These are phyloP conservation scores for Heliconius ismenius DNA, from an alignment of 2,888 invertebrate species.

Conservation along the genomic window DNA sequence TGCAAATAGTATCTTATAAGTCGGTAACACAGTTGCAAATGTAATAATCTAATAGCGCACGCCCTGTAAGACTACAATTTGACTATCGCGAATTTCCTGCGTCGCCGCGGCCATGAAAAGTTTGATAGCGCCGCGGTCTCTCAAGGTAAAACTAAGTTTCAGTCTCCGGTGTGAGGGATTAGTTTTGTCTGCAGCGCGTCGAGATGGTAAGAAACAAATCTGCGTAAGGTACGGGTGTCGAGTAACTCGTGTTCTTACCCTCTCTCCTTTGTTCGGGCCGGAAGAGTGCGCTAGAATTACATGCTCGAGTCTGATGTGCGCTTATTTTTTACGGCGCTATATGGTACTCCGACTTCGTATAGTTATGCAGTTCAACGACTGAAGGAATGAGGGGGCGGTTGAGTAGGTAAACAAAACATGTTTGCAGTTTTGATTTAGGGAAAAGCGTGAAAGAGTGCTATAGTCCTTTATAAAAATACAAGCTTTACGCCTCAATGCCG, in stretches of 20 bases:
- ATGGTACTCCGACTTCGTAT: conserved; percentile 77
- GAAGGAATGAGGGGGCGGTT: conserved; percentile 74
- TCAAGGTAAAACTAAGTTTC: conserved; percentile 61
- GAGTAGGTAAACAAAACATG: conserved; percentile 71
- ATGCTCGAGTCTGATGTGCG: conserved; percentile 81
- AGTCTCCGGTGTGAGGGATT: conserved; percentile 59
- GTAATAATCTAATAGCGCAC: conserved; percentile 77
- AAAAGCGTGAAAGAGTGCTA: conserved; percentile 53
- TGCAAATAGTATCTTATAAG: conserved; percentile 74
- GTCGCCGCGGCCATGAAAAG: conserved; percentile 64
- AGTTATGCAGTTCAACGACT: conserved; percentile 80
- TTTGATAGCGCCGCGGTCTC: conserved; percentile 56
- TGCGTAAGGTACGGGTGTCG: conserved; percentile 81
- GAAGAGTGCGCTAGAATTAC: conserved; percentile 83
- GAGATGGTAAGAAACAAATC: conserved; percentile 78
- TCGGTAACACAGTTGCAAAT: conserved; percentile 75
- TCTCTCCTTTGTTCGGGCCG: conserved; percentile 81
- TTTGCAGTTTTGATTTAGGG: conserved; percentile 66
- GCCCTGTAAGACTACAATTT: conserved; percentile 81
- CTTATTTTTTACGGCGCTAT: conserved; percentile 81
- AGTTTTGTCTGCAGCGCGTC: conserved; percentile 56
- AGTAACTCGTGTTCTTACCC: conserved; percentile 83
- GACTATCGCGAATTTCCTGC: conserved; percentile 82
- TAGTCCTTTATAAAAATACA: conserved; percentile 47
- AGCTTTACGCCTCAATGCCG: conserved; percentile 41